These are phyloP conservation scores for Notiomystis cincta DNA, from an alignment of 2,113 vertebrate genomes.

Conservation along the genomic window DNA sequence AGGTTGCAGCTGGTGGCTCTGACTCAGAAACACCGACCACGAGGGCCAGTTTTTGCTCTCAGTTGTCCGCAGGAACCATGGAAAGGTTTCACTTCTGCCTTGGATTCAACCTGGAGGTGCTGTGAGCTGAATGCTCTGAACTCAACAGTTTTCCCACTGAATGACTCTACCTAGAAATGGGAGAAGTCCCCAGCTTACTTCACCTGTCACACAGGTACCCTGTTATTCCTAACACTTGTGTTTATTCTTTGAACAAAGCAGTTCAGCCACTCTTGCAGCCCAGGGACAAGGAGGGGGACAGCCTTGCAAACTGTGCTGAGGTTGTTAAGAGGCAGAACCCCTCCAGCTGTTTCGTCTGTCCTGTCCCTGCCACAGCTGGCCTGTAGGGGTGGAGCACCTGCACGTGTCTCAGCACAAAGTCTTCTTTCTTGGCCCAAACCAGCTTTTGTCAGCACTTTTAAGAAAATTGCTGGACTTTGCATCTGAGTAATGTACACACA, in stretches of 20 bases:
- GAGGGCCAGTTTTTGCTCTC: neutral
- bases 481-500: neutral
- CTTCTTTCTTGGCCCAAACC: neutral
- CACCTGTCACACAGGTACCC: neutral
- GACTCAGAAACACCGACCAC: neutral
- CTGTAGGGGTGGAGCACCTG: neutral
- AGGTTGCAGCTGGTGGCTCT: neutral
- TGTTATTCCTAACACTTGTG: neutral
- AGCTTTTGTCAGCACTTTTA: neutral
- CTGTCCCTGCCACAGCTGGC: neutral
- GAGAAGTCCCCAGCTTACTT: neutral
- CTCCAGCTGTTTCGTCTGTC: neutral
- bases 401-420: neutral
- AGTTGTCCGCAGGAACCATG: neutral
- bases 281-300: neutral
- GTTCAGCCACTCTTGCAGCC: neutral
- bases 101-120: neutral
- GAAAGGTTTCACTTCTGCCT: neutral
- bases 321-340: neutral
- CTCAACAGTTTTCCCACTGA: neutral
- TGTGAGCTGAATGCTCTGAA: neutral
- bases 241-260: neutral
- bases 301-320: neutral
- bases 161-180: neutral
- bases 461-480: neutral